Evolutionary conservation across 2,797 vertebrate species (phyloP), one percentile per base, ranked within the genome.

Genomic region (Xenops minutus): DNA sequence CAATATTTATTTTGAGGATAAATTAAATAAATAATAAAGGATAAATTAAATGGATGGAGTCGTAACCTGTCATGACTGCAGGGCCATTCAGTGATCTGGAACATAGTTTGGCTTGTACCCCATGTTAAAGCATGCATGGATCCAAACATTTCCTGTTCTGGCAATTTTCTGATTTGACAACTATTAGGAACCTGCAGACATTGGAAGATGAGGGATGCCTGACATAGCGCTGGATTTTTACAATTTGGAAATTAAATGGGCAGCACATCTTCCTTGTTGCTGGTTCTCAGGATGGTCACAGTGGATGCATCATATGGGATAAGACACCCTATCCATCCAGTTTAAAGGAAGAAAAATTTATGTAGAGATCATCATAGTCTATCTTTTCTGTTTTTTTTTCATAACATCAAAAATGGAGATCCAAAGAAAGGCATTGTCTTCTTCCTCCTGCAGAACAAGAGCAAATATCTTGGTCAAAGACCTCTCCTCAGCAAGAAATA

Each of bases 131-230:
- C 7, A 22, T 20, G 6, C n/a, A 64, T 23, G 15, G 34, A 51
- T 15, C 13, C 24, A 63, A 63, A 55, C 0, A 0, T 8, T 62
- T 1, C 6, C 23, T 7, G 0, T 44, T 52, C n/a, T n/a, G 43
- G 18, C 9, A 43, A 14, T 19, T 59, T 49, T 75, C 56, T 63
- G 22, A 26, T 78, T 68, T 75, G 24, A 34, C 22, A 72, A 9
- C 20, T n/a, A 16, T 37, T 36, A 71, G 48, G 27, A 46, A 18
- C 32, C 10, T 72, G 52, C 29, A 68, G 36, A 63, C 3, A 4
- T 20, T 41, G 66, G 18, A 81, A 87, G 26, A 44, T 41, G 29
- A 36, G 18, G 8, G 3, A 20, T 91, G 11, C 32, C 7, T 17
- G 32, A 44, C 18, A 39, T 4, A 49, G 29, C 10, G 24, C 19